Base-by-base conservation (phyloP, 2,797 vertebrate species). In the Harpagifer antarcticus region DNA sequence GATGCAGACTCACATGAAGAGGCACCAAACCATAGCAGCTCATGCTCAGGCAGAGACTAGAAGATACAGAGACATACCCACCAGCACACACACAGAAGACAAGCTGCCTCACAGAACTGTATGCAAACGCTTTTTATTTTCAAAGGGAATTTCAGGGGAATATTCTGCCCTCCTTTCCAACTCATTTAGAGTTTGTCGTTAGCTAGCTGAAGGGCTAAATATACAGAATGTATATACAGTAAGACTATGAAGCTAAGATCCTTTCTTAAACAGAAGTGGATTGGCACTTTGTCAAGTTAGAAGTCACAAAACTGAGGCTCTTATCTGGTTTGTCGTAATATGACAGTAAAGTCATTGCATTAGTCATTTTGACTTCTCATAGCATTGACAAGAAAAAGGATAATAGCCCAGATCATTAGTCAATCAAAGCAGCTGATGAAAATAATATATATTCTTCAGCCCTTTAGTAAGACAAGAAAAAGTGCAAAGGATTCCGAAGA, bases 1-100 rank as follows among this genome's bases (percentile, higher is more conserved):
- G 92, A 95, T 92, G 89, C 85, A 83, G 65, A 78, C 83, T 71
- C 81, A 84, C 83, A 88, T 67, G 69, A 68, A 68, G 56, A 68
- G 61, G 71, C 77, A 74, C 53, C 76, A 74, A 81, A 71, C 59
- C 27, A 48, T n/a, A 40, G 53, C 58, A 57, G 64, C 71, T 79
- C 58, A 73, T 77, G 74, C 79, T 71, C 66, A 81, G 61, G 61
- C 55, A 75, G 64, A 63, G 48, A 75, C 63, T 60, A 63, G 70
- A 56, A 70, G 60, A 82, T 53, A 56, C 56, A 81, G 74, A 82
- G 77, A 77, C 54, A 79, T 55, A 82, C 45, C 47, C 44, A 47
- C 45, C 55, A 42, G 37, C 16, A 60, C 53, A 82, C 64, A 68
- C 65, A 74, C 57, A 49, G 58, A 67, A 74, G 61, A 71, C 48